Evolutionary conservation across 35 echinoderm and acorn worm species (phyloP).

Genomic region (Holothuria glaberrima): DNA sequence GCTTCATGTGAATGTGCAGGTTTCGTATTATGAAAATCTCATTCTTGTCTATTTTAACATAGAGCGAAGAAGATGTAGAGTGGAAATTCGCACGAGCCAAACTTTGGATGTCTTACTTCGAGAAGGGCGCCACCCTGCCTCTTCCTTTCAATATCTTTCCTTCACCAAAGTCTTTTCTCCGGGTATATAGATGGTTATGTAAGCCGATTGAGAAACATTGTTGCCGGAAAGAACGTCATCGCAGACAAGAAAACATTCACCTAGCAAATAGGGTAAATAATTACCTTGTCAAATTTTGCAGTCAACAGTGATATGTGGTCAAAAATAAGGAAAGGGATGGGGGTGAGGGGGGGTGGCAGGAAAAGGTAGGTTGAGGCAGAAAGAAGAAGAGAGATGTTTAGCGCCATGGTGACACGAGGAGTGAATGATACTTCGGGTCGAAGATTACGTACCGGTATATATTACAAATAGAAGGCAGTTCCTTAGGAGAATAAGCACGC

Average conservation of each 20-base stretch:
- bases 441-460: no score
- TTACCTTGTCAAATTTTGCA: no score
- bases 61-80: conserved; percentile 73
- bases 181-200: conserved; percentile 6
- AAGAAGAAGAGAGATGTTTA: no score
- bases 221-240: background rate
- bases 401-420: no score
- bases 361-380: no score
- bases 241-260: conserved; percentile 40
- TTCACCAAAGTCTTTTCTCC: conserved; percentile 54
- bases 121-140: conserved; percentile 73
- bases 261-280: conserved; percentile 66
- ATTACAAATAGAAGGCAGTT: no score
- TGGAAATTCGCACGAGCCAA: conserved; percentile 80
- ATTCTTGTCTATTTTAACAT: background rate
- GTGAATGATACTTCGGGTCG: no score
- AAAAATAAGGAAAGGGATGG: no score
- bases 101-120: conserved; percentile 78
- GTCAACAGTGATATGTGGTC: no score
- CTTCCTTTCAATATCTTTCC: conserved; percentile 75
- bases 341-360: no score
- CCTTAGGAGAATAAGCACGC: no score
- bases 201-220: background rate
- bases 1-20: no score
- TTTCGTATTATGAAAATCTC: background rate